Conservation (phyloP, 2,797 vertebrate species). For the Enteromius treurensis region DNA sequence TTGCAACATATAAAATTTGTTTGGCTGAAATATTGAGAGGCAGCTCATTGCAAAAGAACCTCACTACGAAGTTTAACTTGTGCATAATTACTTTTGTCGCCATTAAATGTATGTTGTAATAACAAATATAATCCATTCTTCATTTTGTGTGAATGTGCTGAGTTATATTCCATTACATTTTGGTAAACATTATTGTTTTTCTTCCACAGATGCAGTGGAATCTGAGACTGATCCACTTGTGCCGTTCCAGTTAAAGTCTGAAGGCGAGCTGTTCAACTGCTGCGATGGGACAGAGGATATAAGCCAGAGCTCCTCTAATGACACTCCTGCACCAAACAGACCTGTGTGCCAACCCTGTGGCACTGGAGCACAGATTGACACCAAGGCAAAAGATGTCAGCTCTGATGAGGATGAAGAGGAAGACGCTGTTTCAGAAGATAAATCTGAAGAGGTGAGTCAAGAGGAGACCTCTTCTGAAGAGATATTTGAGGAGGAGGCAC, state of each 20-base stretch:
- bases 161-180: not conserved
- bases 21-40: not conserved
- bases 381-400: conserved; percentile 33
- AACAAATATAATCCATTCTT: not conserved
- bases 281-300: conserved; percentile 74
- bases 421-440: conserved; percentile 18
- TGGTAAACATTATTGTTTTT: not conserved
- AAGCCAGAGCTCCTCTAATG: conserved; percentile 79
- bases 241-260: conserved; percentile 73
- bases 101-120: not conserved
- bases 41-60: not conserved
- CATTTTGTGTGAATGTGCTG: not conserved
- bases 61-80: not conserved
- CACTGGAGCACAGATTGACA: conserved; percentile 34
- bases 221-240: conserved; percentile 73
- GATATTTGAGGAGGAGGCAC: conserved; percentile 22
- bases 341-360: conserved; percentile 75
- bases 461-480: conserved; percentile 43
- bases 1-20: not conserved
- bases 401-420: conserved; percentile 57
- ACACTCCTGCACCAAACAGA: conserved; percentile 79
- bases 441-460: conserved; percentile 43
- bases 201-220: conserved; percentile 59
- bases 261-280: conserved; percentile 74
- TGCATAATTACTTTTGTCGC: not conserved